Base-by-base conservation (phyloP, 2,797 vertebrate species). In the Falco concolor region DNA sequence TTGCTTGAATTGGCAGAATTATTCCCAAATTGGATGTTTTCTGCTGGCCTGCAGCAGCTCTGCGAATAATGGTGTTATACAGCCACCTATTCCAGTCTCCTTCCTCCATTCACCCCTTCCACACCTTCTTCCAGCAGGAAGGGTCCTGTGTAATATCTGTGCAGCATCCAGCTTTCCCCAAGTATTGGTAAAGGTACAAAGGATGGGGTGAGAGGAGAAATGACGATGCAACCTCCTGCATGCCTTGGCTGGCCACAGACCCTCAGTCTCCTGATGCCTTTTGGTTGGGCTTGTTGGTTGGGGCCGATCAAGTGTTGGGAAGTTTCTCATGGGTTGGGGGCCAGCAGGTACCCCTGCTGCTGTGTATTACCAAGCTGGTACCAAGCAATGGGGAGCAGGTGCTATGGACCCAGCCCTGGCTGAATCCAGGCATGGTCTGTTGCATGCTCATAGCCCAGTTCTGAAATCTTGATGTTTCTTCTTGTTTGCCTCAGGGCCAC, bases 291-390 rank as follows among this genome's bases (percentile, higher is more conserved):
- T 57, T 73, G 32, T 74, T 1, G 1, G 5, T 10, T 69, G 54
- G 15, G 53, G 25, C 28, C 65, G 38, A 19, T 38, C 3, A 9
- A 36, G 17, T 8, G 8, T 32, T 24, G 13, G 74, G 69, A 76
- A 65, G 16, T 53, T 59, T 89, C 45, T 73, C 0, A 0, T 3
- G n/a, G 32, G 2, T 0, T 77, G 30, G 13, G 19, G 24, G 3
- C 13, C 68, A 44, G 56, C 36, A 74, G 52, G 45, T 40, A 2
- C 6, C n/a, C 15, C 24, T 5, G 0, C 49, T 80, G 60, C 49
- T 45, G 8, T n/a, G 40, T 49, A 60, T 17, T 32, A 27, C 56
- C 17, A 40, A 74, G 27, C 6, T 40, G 54, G 30, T 83, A 50
- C 42, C 49, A 74, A 30, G 49, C 30, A 64, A 5, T 0, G 10